Evolutionary conservation across 2,113 vertebrate species (phyloP).

Genomic region (Turnix velox): DNA sequence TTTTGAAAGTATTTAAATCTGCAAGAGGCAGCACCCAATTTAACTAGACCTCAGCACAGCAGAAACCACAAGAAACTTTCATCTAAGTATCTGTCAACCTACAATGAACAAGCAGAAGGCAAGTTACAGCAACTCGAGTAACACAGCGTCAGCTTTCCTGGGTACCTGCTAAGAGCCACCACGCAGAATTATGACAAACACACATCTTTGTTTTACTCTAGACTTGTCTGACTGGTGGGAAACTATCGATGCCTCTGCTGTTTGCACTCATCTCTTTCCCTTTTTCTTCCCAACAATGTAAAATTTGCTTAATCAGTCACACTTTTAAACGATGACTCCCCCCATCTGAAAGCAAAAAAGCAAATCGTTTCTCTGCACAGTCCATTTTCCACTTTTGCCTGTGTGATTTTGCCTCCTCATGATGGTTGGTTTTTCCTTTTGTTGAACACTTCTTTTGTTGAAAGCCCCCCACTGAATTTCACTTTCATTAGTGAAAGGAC

Average conservation of each 20-base stretch:
- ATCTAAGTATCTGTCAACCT: neutral
- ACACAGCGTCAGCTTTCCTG: neutral
- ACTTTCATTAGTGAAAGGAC: neutral
- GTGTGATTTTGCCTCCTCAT: neutral
- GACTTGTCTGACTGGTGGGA: neutral
- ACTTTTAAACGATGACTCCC: neutral
- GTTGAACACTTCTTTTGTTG: neutral
- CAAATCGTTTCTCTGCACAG: neutral
- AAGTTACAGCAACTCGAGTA: neutral
- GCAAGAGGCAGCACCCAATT: neutral
- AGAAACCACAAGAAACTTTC: neutral
- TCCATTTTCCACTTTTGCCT: neutral
- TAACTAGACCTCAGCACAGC: neutral
- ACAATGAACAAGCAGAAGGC: neutral
- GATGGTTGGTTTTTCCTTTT: neutral
- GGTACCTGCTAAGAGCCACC: neutral
- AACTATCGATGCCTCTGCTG: neutral
- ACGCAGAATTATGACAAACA: neutral
- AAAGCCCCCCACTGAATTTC: neutral
- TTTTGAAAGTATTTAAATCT: neutral
- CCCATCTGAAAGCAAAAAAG: neutral
- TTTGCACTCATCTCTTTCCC: neutral
- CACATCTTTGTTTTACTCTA: neutral
- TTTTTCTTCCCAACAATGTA: neutral
- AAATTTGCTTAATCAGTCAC: neutral